These are phyloP conservation scores for Monoplex corrugatus DNA, from an alignment of 2,888 invertebrate species.

Conservation along the genomic window DNA sequence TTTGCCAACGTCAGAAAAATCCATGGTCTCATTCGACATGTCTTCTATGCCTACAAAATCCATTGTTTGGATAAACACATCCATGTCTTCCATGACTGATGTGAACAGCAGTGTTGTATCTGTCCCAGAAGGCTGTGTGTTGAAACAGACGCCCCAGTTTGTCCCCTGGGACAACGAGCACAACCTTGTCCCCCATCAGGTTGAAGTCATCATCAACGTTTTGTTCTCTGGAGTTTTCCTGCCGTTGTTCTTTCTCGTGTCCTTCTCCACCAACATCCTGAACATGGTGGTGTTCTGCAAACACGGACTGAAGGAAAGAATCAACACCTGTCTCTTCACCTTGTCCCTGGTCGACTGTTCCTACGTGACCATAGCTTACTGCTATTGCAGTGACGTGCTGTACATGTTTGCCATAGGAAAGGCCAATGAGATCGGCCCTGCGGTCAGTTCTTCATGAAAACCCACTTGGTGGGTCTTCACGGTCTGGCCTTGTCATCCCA, in stretches of 20 bases:
- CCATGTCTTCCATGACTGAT: too few species aligned
- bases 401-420: slow-evolving; percentile 56
- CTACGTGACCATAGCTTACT: not conserved
- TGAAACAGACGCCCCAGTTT: not conserved
- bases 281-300: slow-evolving; percentile 9
- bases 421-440: slow-evolving; percentile 42
- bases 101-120: not conserved
- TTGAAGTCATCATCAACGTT: slow-evolving; percentile 6
- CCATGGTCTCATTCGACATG: too few species aligned
- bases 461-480: not conserved
- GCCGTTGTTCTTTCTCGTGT: not conserved
- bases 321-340: slow-evolving; percentile 30
- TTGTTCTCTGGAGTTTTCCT: not conserved
- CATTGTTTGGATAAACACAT: too few species aligned
- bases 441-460: not conserved
- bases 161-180: slow-evolving; percentile 16
- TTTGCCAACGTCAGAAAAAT: too few species aligned
- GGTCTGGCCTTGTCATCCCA: not conserved
- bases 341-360: not conserved
- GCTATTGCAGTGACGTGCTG: slow-evolving; percentile 51
- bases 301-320: slow-evolving; percentile 22
- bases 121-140: not conserved
- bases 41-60: too few species aligned
- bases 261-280: not conserved
- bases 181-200: not conserved